Evolutionary conservation across 1,140 invertebrate genomes (phyloP).

Genomic region (Hestina assimilis): DNA sequence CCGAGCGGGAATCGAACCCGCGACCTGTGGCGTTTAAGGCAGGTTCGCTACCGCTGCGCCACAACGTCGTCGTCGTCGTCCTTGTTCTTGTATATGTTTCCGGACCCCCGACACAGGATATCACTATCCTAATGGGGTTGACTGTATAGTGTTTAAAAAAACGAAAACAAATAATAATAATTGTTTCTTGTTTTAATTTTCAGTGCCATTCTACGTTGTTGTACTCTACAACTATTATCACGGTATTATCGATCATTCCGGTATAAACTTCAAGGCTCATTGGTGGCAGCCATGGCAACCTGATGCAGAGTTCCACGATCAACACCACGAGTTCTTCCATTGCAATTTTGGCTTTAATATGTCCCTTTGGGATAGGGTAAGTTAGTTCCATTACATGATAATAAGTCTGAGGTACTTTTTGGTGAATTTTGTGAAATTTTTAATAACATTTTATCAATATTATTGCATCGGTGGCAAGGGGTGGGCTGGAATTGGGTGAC

Average conservation of each 20-base stretch:
- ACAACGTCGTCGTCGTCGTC: too few species aligned
- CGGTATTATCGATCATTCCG: constrained; percentile 87
- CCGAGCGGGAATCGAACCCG: too few species aligned
- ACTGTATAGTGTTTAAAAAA: too few species aligned
- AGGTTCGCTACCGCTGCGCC: too few species aligned
- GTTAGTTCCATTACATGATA: neutral
- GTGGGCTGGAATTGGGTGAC: too few species aligned
- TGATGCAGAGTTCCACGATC: constrained; percentile 86
- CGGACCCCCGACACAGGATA: too few species aligned
- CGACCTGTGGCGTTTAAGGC: too few species aligned
- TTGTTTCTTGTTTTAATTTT: constrained; percentile 29
- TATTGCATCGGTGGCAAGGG: too few species aligned
- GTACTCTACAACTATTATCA: constrained; percentile 85
- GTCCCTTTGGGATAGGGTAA: constrained; percentile 83
- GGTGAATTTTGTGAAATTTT: too few species aligned
- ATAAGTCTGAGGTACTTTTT: neutral
- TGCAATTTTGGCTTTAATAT: constrained; percentile 88
- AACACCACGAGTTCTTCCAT: constrained; percentile 89
- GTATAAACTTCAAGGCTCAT: constrained; percentile 84
- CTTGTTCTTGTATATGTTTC: too few species aligned
- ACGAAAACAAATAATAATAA: neutral
- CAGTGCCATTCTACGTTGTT: constrained; percentile 80
- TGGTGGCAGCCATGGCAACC: constrained; percentile 91
- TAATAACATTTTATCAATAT: neutral
- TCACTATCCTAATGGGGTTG: too few species aligned